Conservation (phyloP, 1,140 invertebrate genomes). For the Listronotus bonariensis region DNA sequence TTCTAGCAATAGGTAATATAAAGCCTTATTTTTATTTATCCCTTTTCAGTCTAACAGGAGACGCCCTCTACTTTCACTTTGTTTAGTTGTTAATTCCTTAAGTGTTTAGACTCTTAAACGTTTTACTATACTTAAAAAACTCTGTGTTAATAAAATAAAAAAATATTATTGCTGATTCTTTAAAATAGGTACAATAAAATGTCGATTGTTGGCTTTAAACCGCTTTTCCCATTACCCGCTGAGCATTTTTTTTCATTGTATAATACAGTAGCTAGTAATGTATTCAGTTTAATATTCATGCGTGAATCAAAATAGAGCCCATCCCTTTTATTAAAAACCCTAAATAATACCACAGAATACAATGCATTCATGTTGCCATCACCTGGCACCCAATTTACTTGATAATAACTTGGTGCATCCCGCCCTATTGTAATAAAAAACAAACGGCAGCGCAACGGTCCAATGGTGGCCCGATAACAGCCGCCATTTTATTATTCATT, state of each 20-base stretch:
- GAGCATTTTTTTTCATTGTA: slow-evolving; percentile 17
- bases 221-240: neutral
- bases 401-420: slow-evolving; percentile 36
- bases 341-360: slow-evolving; percentile 38
- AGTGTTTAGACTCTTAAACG: too few species aligned
- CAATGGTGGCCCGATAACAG: slow-evolving; percentile 37
- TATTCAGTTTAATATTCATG: slow-evolving; percentile 30
- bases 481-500: slow-evolving; percentile 44
- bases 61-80: too few species aligned
- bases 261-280: slow-evolving; percentile 25
- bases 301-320: slow-evolving; percentile 27
- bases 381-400: slow-evolving; percentile 37
- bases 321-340: slow-evolving; percentile 37
- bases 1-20: too few species aligned
- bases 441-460: slow-evolving; percentile 39
- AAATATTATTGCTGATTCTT: too few species aligned
- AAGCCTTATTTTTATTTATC: too few species aligned
- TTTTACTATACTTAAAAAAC: too few species aligned
- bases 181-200: too few species aligned
- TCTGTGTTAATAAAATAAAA: too few species aligned
- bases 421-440: slow-evolving; percentile 44
- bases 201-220: neutral
- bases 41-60: too few species aligned
- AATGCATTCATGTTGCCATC: slow-evolving; percentile 23
- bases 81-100: too few species aligned